Evolutionary conservation across 1,140 invertebrate genomes (phyloP), one percentile per base, ranked within the genome.

Genomic region (Zaprionus tsacasi): DNA sequence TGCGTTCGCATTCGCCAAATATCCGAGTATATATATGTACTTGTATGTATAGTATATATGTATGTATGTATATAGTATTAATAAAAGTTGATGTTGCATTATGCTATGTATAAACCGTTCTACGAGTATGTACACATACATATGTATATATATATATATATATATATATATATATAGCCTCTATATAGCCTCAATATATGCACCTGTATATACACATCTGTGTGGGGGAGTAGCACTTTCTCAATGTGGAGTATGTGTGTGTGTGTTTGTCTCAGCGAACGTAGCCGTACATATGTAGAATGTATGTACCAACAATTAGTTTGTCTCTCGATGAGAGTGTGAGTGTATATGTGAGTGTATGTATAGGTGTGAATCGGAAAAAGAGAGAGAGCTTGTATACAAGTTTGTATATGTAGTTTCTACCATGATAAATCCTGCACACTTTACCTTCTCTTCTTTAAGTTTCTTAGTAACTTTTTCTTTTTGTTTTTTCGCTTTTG

Each of bases 271-370:
- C 36, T 64, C 35, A 74, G 58, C 56, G 48, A 40, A 59, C 45
- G 69, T 65, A 79, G 68, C 73, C 76, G 81, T 83, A 88, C 83
- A 88, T 88, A 88, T 89, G 85, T 88, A 87, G 85, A 87, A 80
- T 87, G 83, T 87, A 87, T 87, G 83, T 88, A 87, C 83, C 72
- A 68, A 78, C 76, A 82, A 74, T 75, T 85, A 73, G 56, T 73
- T 61, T 81, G 66, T 72, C 58, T 71, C 36, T 68, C 33, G 79
- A 27, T 74, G 30, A 70, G 66, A 70, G 33, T 73, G 50, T 72
- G 25, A 54, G 38, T 36, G 35, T 70, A 43, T 67, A 35, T 35
- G 50, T 58, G 0, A 10, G 30, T 73, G 48, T 59, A 12, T 67
- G 54, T 65, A 25, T 60, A 11, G 38, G 15, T 54, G n/a, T 69